phyloP scores from a whole-genome alignment of 2,888 invertebrate species.

The Ecdyonurus torrentis region DNA sequence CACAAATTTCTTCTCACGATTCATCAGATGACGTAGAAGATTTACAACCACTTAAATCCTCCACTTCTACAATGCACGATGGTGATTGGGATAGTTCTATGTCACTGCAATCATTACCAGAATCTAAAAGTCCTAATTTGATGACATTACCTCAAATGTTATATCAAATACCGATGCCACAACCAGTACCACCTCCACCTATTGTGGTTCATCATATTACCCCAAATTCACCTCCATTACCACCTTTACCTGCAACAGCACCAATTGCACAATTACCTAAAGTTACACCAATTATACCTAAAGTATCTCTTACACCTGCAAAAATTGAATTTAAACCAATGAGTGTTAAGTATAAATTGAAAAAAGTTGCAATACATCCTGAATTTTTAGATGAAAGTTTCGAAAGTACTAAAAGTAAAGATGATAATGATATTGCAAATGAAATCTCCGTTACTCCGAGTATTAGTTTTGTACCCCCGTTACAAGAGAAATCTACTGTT shows the following conservation, averaged over 20 bases:
- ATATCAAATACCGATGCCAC: background rate
- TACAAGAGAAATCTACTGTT: background rate
- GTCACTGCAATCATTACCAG: background rate
- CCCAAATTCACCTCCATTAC: background rate
- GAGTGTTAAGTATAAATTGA: background rate
- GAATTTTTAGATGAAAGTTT: background rate
- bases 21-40: background rate
- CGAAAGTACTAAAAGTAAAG: background rate
- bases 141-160: background rate
- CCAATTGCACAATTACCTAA: background rate
- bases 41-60: background rate
- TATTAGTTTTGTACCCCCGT: background rate
- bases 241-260: background rate
- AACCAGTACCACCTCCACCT: background rate
- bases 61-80: background rate
- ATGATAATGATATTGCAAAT: background rate
- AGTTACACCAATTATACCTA: background rate
- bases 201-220: background rate
- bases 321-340: conserved; percentile 1
- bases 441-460: background rate
- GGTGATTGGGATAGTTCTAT: background rate
- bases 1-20: background rate
- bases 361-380: background rate
- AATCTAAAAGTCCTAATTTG: background rate
- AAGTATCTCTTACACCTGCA: background rate